Evolutionary conservation across 2,797 vertebrate species (phyloP).

Genomic region (Amazona ochrocephala): DNA sequence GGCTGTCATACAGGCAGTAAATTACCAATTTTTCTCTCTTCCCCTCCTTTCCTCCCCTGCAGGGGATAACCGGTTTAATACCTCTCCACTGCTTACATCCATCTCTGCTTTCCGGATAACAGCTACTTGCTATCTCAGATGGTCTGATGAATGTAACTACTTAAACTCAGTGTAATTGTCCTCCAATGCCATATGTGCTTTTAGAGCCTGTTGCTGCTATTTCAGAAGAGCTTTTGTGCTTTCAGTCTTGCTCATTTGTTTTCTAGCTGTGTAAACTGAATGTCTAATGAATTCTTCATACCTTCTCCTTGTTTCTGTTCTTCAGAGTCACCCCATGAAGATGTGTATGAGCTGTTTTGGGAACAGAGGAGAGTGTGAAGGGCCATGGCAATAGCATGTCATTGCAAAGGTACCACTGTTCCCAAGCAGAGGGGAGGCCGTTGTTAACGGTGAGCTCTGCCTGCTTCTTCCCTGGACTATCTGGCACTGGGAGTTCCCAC

Average conservation of each 20-base stretch:
- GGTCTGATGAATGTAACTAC: background rate
- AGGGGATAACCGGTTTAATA: background rate
- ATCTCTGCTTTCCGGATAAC: background rate
- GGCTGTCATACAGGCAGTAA: background rate
- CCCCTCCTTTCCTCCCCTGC: rapidly evolving
- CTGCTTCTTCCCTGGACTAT: background rate
- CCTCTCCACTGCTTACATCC: background rate
- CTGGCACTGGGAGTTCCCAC: background rate
- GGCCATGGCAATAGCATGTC: background rate
- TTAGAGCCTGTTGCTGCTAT: background rate
- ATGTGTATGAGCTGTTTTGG: background rate
- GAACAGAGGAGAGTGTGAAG: background rate
- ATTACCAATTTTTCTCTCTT: background rate
- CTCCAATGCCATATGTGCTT: background rate
- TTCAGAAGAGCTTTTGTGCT: background rate
- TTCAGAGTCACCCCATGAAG: background rate
- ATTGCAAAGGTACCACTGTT: background rate
- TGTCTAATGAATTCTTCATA: background rate
- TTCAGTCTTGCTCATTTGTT: background rate
- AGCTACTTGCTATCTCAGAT: background rate
- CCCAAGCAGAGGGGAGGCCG: background rate
- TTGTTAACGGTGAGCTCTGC: background rate
- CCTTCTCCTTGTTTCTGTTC: background rate
- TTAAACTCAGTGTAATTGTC: background rate
- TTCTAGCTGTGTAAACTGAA: background rate